Percentiles rank a stretch among this genome's conserved stretches.
Conservation (phyloP, 2,113 vertebrate genomes). For the Salminus brasiliensis region DNA sequence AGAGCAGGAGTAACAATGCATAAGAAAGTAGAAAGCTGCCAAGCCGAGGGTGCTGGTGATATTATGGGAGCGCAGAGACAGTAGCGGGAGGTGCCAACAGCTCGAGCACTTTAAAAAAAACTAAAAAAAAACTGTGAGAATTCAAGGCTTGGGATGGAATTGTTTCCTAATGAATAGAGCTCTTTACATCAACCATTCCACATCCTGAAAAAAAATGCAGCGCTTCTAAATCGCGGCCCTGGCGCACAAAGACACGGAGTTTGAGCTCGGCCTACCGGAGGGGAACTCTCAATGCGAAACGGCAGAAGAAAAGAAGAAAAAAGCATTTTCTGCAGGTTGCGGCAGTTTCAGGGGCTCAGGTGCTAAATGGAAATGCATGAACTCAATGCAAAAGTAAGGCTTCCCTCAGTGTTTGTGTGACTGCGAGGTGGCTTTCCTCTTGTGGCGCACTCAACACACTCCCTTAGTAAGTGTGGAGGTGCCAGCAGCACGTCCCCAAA, state of each 20-base stretch:
- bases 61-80: slow-evolving; percentile 51
- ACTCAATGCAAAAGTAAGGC: neutral
- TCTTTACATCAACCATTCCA: slow-evolving; percentile 35
- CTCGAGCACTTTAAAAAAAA: slow-evolving; percentile 42
- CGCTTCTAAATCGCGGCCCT: slow-evolving; percentile 21
- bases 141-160: slow-evolving; percentile 26
- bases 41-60: slow-evolving; percentile 43
- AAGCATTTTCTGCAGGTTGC: slow-evolving; percentile 16
- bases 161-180: slow-evolving; percentile 50
- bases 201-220: slow-evolving; percentile 46
- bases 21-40: slow-evolving; percentile 45
- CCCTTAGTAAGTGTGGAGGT: slow-evolving; percentile 7
- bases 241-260: slow-evolving; percentile 2
- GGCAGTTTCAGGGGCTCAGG: neutral
- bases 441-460: neutral
- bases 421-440: neutral
- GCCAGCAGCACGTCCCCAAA: neutral
- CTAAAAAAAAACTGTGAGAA: slow-evolving; percentile 39
- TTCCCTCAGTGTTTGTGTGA: slow-evolving; percentile 7
- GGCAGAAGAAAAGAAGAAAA: neutral
- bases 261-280: slow-evolving; percentile 8
- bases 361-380: slow-evolving; percentile 15
- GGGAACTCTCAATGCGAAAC: neutral
- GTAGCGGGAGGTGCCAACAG: slow-evolving; percentile 46
- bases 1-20: slow-evolving; percentile 52